Percentiles rank a stretch among this genome's conserved stretches.
Conservation (phyloP, 2,113 vertebrate species). For the Paedocypris sp. region DNA sequence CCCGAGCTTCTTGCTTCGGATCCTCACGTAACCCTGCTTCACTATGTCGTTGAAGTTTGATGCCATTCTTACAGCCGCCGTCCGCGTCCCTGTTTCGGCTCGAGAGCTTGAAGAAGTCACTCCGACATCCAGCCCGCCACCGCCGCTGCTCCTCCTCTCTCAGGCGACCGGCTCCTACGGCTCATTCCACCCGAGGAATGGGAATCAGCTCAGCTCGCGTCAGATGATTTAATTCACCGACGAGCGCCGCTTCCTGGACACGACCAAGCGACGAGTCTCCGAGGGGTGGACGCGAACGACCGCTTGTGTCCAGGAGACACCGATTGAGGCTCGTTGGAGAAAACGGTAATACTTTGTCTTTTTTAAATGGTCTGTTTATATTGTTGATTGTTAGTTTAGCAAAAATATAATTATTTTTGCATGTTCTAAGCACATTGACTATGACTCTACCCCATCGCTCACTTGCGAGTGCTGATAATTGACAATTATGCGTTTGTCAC, state of each 20-base stretch:
- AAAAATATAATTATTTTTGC: too few relatives aligned
- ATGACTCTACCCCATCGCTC: too few relatives aligned
- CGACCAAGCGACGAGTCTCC: slow-evolving; percentile 48
- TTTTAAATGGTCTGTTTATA: too few relatives aligned
- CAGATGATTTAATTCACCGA: slow-evolving; percentile 48
- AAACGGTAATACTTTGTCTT: too few relatives aligned
- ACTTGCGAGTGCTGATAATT: too few relatives aligned
- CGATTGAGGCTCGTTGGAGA: too few relatives aligned
- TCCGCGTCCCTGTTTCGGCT: slow-evolving; percentile 18
- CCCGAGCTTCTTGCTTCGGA: slow-evolving; percentile 97
- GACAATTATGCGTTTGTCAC: too few relatives aligned
- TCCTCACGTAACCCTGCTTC: slow-evolving; percentile 95
- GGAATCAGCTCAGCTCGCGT: slow-evolving; percentile 51
- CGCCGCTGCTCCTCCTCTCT: slow-evolving; percentile 20
- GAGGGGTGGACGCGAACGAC: slow-evolving; percentile 14
- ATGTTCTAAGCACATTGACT: too few relatives aligned
- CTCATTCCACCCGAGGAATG: slow-evolving; percentile 52
- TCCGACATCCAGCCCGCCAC: slow-evolving; percentile 41
- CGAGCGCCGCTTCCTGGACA: slow-evolving; percentile 57
- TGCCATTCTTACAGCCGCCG: slow-evolving; percentile 71
- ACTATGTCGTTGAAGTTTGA: slow-evolving; percentile 99
- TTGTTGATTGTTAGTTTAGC: too few relatives aligned
- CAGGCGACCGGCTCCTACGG: slow-evolving; percentile 52
- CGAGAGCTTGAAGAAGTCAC: slow-evolving; percentile 29
- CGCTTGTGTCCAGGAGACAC: neutral